Evolutionary conservation across 2,113 vertebrate species (phyloP).

Genomic region (Burhinus oedicnemus): DNA sequence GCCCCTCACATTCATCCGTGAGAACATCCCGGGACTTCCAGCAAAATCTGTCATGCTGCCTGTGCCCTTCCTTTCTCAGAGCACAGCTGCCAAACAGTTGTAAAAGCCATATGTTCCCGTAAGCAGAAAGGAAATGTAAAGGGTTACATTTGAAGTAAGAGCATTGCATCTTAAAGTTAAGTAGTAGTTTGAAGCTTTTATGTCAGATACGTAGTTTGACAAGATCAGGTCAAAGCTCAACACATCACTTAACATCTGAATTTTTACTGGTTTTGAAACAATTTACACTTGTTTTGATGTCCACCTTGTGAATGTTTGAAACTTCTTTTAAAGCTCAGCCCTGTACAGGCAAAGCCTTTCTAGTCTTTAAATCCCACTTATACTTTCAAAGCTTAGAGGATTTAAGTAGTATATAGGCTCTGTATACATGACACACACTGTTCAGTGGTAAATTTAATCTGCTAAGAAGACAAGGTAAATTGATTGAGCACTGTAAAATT

Average conservation of each 20-base stretch:
- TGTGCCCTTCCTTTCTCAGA: slow-evolving; percentile 11
- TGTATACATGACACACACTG: neutral
- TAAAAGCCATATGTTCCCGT: slow-evolving; percentile 12
- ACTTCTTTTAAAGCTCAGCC: neutral
- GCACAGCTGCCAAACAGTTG: slow-evolving; percentile 39
- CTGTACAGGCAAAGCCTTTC: neutral
- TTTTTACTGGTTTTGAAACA: neutral
- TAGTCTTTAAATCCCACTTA: neutral
- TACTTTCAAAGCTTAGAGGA: neutral
- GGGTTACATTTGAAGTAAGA: neutral
- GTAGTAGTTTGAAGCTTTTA: neutral
- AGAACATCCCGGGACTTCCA: slow-evolving; percentile 17
- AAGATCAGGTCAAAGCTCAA: neutral
- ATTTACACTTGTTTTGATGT: neutral
- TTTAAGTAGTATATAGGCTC: neutral
- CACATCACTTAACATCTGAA: neutral
- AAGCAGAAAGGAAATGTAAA: neutral
- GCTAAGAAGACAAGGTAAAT: neutral
- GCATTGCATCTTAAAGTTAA: neutral
- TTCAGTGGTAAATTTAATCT: neutral
- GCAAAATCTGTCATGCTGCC: slow-evolving; percentile 20
- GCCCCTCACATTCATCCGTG: slow-evolving; percentile 13
- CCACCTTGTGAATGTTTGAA: neutral
- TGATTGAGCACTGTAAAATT: neutral
- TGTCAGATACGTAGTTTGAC: neutral